Evolutionary conservation across 2,888 invertebrate genomes (phyloP).

Genomic region (Netelia inedita): DNA sequence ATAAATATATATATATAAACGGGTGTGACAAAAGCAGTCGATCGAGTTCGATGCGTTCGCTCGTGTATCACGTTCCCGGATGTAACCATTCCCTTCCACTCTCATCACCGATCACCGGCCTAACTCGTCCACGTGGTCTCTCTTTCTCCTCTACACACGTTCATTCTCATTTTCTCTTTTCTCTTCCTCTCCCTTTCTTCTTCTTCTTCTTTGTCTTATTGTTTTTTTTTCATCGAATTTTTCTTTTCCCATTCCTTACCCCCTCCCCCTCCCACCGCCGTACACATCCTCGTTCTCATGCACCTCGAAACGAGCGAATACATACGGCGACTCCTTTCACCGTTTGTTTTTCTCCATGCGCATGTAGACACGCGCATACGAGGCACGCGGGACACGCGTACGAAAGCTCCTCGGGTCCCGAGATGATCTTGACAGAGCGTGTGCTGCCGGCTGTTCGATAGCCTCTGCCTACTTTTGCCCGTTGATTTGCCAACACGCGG

Average conservation of each 20-base stretch:
- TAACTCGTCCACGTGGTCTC: slow-evolving; percentile 54
- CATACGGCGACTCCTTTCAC: background rate
- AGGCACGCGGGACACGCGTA: no score
- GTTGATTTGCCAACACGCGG: background rate
- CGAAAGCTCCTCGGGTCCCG: background rate
- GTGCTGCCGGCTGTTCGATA: slow-evolving; percentile 10
- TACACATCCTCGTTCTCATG: slow-evolving; percentile 23
- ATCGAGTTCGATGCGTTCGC: slow-evolving; percentile 37
- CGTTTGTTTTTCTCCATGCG: background rate
- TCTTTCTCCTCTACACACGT: slow-evolving; percentile 18
- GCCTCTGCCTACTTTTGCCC: slow-evolving; percentile 6
- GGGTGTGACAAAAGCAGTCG: background rate
- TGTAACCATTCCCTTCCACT: slow-evolving; percentile 53
- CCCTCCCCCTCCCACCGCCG: no score
- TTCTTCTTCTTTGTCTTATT: slow-evolving; percentile 20
- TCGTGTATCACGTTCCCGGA: slow-evolving; percentile 68
- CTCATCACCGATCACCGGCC: slow-evolving; percentile 48
- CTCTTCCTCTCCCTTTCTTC: background rate
- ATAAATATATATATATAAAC: background rate
- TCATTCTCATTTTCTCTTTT: slow-evolving; percentile 8
- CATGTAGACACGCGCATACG: background rate
- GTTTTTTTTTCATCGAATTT: background rate
- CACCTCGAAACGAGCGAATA: background rate
- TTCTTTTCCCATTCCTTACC: background rate
- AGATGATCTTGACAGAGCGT: slow-evolving; percentile 20